Percentiles rank a stretch among this genome's conserved stretches.
Evolutionary conservation across 2,888 invertebrate genomes (phyloP).

Genomic region (Callosobruchus maculatus): DNA sequence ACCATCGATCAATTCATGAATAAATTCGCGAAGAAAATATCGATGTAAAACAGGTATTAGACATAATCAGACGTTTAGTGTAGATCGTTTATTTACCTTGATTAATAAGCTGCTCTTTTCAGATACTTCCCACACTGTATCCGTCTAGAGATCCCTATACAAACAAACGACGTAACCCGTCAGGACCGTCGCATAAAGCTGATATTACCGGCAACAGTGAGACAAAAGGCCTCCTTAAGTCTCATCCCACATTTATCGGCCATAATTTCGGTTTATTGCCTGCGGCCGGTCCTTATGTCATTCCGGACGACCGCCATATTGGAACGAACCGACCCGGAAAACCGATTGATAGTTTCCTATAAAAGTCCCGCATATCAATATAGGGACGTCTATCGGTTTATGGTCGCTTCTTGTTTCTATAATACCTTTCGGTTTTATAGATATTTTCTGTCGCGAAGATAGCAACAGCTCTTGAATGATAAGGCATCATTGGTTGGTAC

Average conservation of each 20-base stretch:
- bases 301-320: not conserved
- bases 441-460: not conserved
- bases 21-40: no score
- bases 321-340: not conserved
- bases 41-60: no score
- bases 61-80: no score
- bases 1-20: no score
- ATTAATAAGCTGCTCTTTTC: not conserved
- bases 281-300: conserved; percentile 6
- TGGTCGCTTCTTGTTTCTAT: not conserved
- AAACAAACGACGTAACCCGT: not conserved
- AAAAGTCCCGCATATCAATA: not conserved
- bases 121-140: not conserved
- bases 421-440: conserved; percentile 3
- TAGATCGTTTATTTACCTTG: no score
- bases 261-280: conserved; percentile 23
- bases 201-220: conserved; percentile 18
- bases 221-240: conserved; percentile 19
- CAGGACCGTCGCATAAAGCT: conserved; percentile 8
- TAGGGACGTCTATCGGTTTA: not conserved
- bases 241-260: conserved; percentile 21
- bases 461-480: not conserved
- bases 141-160: not conserved
- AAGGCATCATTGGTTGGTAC: no score
- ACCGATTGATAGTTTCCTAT: conserved; percentile 1